These are phyloP conservation scores for Thumatha senex DNA, from an alignment of 2,888 invertebrate species.

Conservation along the genomic window DNA sequence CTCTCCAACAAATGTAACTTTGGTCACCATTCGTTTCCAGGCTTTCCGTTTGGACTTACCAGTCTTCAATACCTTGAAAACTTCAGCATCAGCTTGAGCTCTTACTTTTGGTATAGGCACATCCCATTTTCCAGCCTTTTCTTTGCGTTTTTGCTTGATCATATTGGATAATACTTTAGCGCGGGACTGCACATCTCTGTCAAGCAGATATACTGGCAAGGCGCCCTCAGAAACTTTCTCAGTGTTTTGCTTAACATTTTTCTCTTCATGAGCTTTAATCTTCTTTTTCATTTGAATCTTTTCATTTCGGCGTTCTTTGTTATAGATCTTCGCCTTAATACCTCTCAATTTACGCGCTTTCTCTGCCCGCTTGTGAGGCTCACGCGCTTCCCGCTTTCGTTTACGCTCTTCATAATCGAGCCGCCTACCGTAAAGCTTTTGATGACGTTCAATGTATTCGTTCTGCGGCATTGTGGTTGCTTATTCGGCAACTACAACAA, in stretches of 20 bases:
- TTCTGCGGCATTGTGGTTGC: conserved; percentile 96
- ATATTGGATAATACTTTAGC: conserved; percentile 99
- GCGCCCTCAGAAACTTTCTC: conserved; percentile 95
- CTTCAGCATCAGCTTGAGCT: conserved; percentile 98
- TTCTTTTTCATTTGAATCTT: conserved; percentile 99
- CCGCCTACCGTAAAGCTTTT: conserved; percentile 97
- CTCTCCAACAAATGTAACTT: conserved; percentile 98
- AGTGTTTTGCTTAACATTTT: conserved; percentile 93
- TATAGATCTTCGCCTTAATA: conserved; percentile 98
- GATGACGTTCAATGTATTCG: conserved; percentile 99
- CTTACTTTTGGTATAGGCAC: conserved; percentile 99
- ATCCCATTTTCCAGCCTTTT: conserved; percentile 99
- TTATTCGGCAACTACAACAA: conserved; percentile 82
- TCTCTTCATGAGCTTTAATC: conserved; percentile 98
- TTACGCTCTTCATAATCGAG: conserved; percentile 99
- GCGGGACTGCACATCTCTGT: conserved; percentile 96
- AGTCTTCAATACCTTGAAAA: conserved; percentile 95
- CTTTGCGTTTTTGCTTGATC: conserved; percentile 99
- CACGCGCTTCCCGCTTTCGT: conserved; percentile 97
- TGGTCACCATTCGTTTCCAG: conserved; percentile 99
- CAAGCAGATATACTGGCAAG: conserved; percentile 97
- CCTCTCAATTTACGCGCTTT: conserved; percentile 96
- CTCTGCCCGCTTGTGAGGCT: conserved; percentile 95
- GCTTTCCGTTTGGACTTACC: conserved; percentile 97
- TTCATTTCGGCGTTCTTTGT: conserved; percentile 97